Percentiles rank a stretch among this genome's conserved stretches.
Conservation (phyloP, 2,797 vertebrate species). For the Crocidura indochinensis region DNA sequence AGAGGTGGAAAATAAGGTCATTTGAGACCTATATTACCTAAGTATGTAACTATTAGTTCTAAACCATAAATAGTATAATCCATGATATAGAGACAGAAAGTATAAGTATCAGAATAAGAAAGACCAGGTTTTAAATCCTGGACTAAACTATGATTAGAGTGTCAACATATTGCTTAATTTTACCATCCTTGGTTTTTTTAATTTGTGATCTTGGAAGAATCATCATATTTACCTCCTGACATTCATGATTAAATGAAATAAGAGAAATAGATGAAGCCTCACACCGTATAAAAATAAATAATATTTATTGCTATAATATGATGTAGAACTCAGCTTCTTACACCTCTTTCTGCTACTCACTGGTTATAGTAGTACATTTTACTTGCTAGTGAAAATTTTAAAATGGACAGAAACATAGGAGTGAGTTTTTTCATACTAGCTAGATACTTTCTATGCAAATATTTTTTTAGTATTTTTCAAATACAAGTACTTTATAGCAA, state of each 20-base stretch:
- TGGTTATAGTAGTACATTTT: slow-evolving; percentile 20
- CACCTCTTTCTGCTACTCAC: slow-evolving; percentile 8
- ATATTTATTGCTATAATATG: slow-evolving; percentile 36
- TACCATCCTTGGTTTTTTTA: neutral
- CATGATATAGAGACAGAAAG: neutral
- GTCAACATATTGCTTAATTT: neutral
- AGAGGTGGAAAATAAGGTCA: neutral
- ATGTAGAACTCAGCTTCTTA: neutral
- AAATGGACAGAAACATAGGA: neutral
- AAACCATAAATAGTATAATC: neutral
- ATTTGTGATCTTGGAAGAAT: slow-evolving; percentile 10
- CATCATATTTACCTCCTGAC: neutral
- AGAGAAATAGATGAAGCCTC: no score
- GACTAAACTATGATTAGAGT: neutral
- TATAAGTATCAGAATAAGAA: neutral
- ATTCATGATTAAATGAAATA: no score
- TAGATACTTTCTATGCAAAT: no score
- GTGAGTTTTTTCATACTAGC: no score
- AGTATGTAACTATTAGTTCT: neutral
- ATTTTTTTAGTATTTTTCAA: no score
- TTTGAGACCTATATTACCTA: neutral
- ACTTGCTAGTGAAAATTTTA: slow-evolving; percentile 43
- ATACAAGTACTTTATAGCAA: no score
- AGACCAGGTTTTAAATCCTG: neutral
- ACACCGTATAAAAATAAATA: neutral